Conservation (phyloP, 2,888 invertebrate species). For the Trypoxylon attenuatum region DNA sequence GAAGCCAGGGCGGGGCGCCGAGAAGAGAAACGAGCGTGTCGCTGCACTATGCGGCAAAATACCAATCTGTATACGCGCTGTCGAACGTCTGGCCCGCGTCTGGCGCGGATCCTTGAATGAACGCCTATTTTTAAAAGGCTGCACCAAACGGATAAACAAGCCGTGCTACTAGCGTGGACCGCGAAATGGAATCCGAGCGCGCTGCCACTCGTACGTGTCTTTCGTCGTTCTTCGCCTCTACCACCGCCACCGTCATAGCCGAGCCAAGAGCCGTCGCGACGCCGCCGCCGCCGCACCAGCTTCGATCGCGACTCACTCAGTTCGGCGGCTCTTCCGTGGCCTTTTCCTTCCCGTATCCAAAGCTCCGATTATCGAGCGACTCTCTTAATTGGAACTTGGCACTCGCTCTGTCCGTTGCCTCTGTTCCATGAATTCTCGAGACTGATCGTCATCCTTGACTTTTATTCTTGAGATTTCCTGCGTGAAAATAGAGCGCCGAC, state of each 20-base stretch:
- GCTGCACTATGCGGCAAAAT: conserved; percentile 45
- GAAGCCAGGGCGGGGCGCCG: not conserved
- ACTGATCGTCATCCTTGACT: not conserved
- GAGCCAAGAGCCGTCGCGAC: conserved; percentile 17
- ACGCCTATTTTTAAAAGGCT: conserved; percentile 69
- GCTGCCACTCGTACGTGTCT: conserved; percentile 13
- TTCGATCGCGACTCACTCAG: too few species aligned
- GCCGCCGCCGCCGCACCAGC: conserved; percentile 6
- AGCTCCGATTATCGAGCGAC: too few species aligned
- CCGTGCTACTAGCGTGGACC: conserved; percentile 9
- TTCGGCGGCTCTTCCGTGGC: too few species aligned
- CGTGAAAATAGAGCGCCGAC: too few species aligned
- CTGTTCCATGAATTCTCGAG: not conserved
- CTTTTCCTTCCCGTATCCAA: too few species aligned
- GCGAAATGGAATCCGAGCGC: conserved; percentile 49
- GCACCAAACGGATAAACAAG: conserved; percentile 62
- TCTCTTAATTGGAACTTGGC: not conserved
- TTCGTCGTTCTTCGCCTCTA: conserved; percentile 13
- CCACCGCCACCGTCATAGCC: conserved; percentile 1
- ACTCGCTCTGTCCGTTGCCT: not conserved
- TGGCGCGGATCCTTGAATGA: conserved; percentile 69
- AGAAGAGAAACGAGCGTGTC: conserved; percentile 23
- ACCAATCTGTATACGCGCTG: conserved; percentile 57
- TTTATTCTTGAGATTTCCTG: too few species aligned
- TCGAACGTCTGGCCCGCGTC: conserved; percentile 67